Conservation (phyloP, 2,113 vertebrate species). For the Tamias sibiricus region DNA sequence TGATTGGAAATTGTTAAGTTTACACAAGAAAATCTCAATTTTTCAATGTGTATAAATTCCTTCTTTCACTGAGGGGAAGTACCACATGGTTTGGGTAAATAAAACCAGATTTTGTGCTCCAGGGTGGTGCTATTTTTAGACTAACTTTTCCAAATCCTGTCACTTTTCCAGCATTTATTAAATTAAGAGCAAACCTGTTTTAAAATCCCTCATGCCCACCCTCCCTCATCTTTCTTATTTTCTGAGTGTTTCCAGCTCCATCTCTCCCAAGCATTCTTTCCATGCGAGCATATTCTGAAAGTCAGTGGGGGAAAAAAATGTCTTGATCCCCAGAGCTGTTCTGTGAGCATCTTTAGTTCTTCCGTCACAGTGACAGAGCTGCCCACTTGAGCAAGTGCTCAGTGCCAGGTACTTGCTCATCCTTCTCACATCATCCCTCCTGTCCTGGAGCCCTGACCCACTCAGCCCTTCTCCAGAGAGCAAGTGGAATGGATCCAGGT, state of each 20-base stretch:
- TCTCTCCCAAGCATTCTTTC: constrained; percentile 59
- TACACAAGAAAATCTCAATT: constrained; percentile 22
- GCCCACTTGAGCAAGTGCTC: not conserved
- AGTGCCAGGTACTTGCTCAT: not conserved
- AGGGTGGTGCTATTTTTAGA: constrained; percentile 43
- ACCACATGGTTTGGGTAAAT: constrained; percentile 53
- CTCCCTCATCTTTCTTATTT: constrained; percentile 2
- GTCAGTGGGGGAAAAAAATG: not conserved
- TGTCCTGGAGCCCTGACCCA: not conserved
- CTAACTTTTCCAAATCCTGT: constrained; percentile 49
- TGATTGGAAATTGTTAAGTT: constrained; percentile 9
- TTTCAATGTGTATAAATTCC: not conserved
- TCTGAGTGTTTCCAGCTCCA: constrained; percentile 32
- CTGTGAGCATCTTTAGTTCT: not conserved
- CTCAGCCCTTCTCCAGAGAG: not conserved
- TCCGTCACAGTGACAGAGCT: not conserved
- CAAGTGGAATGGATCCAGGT: not conserved
- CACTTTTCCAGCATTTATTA: constrained; percentile 46
- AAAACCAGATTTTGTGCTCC: constrained; percentile 68
- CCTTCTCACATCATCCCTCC: not conserved
- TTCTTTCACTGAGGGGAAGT: constrained; percentile 56
- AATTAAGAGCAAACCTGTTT: constrained; percentile 57
- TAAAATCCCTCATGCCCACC: constrained; percentile 50
- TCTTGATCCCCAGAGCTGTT: not conserved
- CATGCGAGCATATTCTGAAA: constrained; percentile 10